A percentile compares a stretch with the other conserved stretches of the same genome.
Conservation (phyloP, 2,888 invertebrate species). For the Standfussiana lucernea region DNA sequence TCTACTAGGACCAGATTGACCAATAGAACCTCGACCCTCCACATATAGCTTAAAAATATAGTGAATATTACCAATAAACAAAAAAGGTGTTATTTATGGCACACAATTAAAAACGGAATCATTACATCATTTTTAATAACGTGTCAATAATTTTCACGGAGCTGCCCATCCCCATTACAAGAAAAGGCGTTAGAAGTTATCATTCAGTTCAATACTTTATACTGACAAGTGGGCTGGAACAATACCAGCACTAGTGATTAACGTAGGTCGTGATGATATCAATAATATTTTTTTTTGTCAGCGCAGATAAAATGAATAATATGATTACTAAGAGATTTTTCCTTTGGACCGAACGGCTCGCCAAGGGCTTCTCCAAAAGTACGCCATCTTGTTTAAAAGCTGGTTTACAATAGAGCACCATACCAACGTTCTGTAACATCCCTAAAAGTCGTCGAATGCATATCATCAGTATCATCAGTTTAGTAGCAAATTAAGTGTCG, state of each 20-base stretch:
- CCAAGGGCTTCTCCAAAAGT: not conserved
- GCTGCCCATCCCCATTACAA: conserved; percentile 3
- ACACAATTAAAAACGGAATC: not conserved
- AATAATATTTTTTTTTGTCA: not conserved
- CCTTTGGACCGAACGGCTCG: not conserved
- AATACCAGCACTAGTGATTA: conserved; percentile 16
- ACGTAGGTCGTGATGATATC: not conserved
- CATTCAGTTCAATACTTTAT: conserved; percentile 16
- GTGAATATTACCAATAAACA: not conserved
- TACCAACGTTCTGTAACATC: too few relatives aligned
- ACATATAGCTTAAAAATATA: not conserved
- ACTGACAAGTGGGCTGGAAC: conserved; percentile 36
- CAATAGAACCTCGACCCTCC: not conserved
- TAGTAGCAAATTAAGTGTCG: not conserved
- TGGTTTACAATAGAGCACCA: too few relatives aligned
- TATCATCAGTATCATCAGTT: not conserved
- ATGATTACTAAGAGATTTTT: not conserved
- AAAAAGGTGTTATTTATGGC: not conserved
- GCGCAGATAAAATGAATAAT: not conserved
- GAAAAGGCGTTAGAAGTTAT: conserved; percentile 32
- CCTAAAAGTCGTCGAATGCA: too few relatives aligned
- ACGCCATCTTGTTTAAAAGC: not conserved
- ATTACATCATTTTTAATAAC: conserved; percentile 22
- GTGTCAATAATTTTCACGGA: conserved; percentile 1
- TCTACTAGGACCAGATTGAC: not conserved